Conservation (phyloP, 2,797 vertebrate genomes). For the Arnoldichthys spilopterus region DNA sequence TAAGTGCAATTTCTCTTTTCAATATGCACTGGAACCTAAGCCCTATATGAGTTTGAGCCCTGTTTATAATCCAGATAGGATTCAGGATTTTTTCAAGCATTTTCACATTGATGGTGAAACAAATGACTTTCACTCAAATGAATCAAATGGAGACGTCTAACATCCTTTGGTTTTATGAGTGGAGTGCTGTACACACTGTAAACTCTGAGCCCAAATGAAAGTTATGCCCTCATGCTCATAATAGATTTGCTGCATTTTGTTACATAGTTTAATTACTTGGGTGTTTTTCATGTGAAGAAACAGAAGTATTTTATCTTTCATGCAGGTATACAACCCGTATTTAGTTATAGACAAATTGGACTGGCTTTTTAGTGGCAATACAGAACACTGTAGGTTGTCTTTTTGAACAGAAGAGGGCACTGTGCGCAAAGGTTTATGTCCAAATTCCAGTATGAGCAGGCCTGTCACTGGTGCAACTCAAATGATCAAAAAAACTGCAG, state of each 20-base stretch:
- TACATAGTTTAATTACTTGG: neutral
- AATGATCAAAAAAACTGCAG: constrained; percentile 20
- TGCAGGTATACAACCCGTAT: neutral
- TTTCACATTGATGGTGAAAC: constrained; percentile 3
- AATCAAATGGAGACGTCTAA: neutral
- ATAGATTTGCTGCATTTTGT: neutral
- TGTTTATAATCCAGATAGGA: neutral
- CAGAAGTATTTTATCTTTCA: constrained; percentile 3
- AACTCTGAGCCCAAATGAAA: neutral
- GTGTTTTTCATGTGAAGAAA: constrained; percentile 4
- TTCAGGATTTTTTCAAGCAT: neutral
- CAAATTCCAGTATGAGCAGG: neutral
- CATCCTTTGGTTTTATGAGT: neutral
- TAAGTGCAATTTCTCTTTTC: neutral
- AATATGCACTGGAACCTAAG: constrained; percentile 7
- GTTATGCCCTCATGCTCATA: neutral
- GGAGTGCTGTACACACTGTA: neutral
- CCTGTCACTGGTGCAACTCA: constrained; percentile 12
- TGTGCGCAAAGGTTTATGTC: constrained; percentile 53
- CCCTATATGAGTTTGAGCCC: too few relatives aligned
- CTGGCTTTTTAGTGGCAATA: neutral
- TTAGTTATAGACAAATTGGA: neutral
- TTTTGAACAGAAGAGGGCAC: constrained; percentile 68
- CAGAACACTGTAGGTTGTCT: constrained; percentile 42
- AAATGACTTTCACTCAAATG: neutral